Percentiles rank a stretch among this genome's conserved stretches.
Conservation (phyloP, 2,888 invertebrate species). For the Heliconius cydno region DNA sequence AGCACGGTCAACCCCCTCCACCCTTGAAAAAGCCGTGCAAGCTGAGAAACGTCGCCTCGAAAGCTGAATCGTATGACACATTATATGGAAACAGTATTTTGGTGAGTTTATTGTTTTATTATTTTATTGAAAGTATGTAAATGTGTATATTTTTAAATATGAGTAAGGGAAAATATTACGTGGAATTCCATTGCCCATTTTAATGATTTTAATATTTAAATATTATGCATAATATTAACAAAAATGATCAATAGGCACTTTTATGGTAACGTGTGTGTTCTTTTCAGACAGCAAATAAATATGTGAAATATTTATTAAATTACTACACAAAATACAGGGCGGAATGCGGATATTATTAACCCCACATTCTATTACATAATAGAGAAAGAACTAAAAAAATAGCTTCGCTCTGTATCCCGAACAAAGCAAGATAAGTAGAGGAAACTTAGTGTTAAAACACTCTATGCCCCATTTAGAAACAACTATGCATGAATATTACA, state of each 20-base stretch:
- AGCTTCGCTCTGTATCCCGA: no score
- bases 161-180: neutral
- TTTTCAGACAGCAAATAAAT: no score
- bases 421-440: no score
- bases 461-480: no score
- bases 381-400: no score
- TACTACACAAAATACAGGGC: no score
- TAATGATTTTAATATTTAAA: neutral
- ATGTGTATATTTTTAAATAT: no score
- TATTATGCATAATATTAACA: neutral
- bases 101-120: slow-evolving; percentile 80
- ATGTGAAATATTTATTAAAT: no score
- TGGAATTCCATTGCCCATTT: neutral
- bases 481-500: no score
- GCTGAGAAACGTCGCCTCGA: slow-evolving; percentile 87
- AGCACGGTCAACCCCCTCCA: slow-evolving; percentile 65
- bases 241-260: neutral
- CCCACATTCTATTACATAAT: no score
- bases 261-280: neutral
- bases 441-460: no score
- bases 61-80: slow-evolving; percentile 91
- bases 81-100: slow-evolving; percentile 87
- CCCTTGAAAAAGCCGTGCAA: slow-evolving; percentile 87
- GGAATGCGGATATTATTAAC: no score
- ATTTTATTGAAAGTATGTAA: neutral